phyloP scores from a whole-genome alignment of 2,797 vertebrate genomes.

The Trichosurus vulpecula region DNA sequence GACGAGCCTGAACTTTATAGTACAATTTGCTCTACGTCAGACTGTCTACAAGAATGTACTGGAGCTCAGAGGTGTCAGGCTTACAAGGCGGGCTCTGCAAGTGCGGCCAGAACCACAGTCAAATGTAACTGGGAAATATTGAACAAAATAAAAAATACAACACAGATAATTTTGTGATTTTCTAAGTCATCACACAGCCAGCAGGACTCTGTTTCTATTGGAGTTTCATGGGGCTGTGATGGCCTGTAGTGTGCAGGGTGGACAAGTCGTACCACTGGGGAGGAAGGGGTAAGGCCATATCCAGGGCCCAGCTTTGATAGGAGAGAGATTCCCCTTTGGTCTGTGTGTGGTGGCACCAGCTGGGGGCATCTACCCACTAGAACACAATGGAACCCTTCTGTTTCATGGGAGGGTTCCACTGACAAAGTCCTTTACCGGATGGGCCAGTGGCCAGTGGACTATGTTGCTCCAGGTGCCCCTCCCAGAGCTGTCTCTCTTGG shows the following conservation, averaged over 20 bases:
- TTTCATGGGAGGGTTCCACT: neutral
- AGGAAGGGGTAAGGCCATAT: neutral
- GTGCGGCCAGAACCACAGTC: neutral
- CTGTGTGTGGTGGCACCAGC: neutral
- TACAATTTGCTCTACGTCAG: neutral
- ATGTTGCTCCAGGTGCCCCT: neutral
- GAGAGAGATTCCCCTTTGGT: no score
- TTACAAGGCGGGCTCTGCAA: neutral
- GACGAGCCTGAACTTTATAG: neutral
- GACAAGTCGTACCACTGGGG: neutral
- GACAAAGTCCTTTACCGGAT: fast-evolving
- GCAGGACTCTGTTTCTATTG: neutral
- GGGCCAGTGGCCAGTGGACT: neutral
- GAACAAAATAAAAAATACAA: neutral
- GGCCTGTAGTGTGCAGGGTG: no score
- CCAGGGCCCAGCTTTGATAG: neutral
- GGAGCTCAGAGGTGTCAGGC: neutral
- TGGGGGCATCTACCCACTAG: neutral
- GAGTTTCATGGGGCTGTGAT: neutral
- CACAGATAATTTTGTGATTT: neutral
- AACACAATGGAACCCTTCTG: neutral
- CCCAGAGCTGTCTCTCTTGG: neutral
- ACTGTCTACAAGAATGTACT: neutral
- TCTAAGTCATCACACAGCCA: no score
- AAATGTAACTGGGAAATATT: neutral